Conservation (phyloP, 2,888 invertebrate genomes). For the Cecidostiba fungosa region DNA sequence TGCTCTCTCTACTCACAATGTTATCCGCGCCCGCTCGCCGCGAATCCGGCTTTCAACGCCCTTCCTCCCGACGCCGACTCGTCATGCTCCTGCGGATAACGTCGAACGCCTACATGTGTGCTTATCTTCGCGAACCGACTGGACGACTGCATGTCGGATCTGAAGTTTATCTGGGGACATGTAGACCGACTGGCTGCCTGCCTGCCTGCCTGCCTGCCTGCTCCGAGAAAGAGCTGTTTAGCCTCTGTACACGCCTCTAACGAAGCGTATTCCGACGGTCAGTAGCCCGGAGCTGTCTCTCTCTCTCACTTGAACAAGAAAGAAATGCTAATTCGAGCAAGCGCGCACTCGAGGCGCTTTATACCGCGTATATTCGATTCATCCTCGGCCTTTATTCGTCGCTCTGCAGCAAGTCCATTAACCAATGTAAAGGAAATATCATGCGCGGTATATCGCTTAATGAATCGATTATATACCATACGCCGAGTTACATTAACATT, state of each 20-base stretch:
- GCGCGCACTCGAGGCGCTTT: background rate
- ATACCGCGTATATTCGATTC: slow-evolving; percentile 21
- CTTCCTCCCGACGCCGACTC: slow-evolving; percentile 14
- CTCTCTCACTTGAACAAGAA: background rate
- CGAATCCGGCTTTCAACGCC: slow-evolving; percentile 68
- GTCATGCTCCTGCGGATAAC: slow-evolving; percentile 54
- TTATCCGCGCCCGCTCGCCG: slow-evolving; percentile 65
- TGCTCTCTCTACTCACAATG: slow-evolving; percentile 62
- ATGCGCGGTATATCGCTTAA: slow-evolving; percentile 36
- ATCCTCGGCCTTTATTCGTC: slow-evolving; percentile 12
- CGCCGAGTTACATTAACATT: slow-evolving; percentile 50
- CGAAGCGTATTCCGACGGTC: background rate
- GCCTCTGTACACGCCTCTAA: background rate
- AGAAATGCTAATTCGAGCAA: background rate
- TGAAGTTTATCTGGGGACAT: slow-evolving; percentile 47
- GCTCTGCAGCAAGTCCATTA: slow-evolving; percentile 38
- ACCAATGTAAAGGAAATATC: background rate
- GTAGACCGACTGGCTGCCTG: slow-evolving; percentile 14
- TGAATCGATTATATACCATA: slow-evolving; percentile 54
- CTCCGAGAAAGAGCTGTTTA: slow-evolving; percentile 6
- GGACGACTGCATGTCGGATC: slow-evolving; percentile 54
- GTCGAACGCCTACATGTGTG: slow-evolving; percentile 55
- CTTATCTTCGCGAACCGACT: slow-evolving; percentile 51
- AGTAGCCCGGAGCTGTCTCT: background rate
- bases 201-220: background rate